Evolutionary conservation across 1,140 invertebrate species (phyloP).

Genomic region (Phenacoccus solenopsis): DNA sequence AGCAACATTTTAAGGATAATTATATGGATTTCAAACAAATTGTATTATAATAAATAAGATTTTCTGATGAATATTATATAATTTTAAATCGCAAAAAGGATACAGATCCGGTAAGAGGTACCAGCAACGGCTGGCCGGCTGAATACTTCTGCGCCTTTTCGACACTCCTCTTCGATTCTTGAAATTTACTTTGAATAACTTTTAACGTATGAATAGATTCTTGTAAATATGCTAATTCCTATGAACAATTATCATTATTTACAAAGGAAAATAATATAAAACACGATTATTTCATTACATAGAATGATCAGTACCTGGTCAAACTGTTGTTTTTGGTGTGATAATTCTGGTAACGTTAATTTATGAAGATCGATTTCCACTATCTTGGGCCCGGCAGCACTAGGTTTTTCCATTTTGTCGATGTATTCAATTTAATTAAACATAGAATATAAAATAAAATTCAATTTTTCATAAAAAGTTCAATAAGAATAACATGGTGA

Average conservation of each 20-base stretch:
- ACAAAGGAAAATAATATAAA: not conserved
- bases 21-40: not conserved
- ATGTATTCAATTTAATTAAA: not conserved
- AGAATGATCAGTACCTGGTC: not conserved
- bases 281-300: not conserved
- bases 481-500: not conserved
- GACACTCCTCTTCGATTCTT: constrained; percentile 70
- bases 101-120: constrained; percentile 80
- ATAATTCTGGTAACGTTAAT: not conserved
- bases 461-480: not conserved
- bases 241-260: constrained; percentile 29
- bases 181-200: constrained; percentile 78
- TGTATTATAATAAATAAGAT: constrained; percentile 19
- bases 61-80: constrained; percentile 13
- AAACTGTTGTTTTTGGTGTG: not conserved
- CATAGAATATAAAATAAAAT: not conserved
- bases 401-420: not conserved
- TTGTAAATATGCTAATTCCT: constrained; percentile 77
- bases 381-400: not conserved
- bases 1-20: constrained; percentile 12
- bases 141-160: constrained; percentile 59
- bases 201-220: constrained; percentile 78
- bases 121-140: constrained; percentile 69
- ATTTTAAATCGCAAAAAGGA: constrained; percentile 33
- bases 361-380: not conserved